These are phyloP conservation scores for Dioctria rufipes DNA, from an alignment of 2,888 invertebrate genomes.

Conservation along the genomic window DNA sequence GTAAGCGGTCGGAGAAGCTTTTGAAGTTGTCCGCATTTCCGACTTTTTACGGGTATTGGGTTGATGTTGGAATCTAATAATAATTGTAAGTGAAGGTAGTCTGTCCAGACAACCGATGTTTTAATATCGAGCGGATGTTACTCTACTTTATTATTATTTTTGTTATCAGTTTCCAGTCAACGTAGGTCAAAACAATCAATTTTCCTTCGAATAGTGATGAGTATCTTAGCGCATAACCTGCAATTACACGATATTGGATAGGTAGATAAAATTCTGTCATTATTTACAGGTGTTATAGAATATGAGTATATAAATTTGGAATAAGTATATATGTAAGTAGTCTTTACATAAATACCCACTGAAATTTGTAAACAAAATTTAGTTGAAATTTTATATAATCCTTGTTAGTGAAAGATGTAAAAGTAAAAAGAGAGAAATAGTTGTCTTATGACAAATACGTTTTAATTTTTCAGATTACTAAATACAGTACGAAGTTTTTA, in stretches of 20 bases:
- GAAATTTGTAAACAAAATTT: too few relatives aligned
- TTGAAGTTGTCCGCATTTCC: conserved; percentile 57
- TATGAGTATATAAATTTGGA: too few relatives aligned
- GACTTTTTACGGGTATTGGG: background rate
- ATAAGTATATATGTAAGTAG: too few relatives aligned
- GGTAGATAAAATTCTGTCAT: background rate
- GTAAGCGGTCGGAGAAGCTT: conserved; percentile 31
- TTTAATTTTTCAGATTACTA: too few relatives aligned
- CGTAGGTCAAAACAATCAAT: conserved; percentile 33
- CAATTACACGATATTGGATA: conserved; percentile 37
- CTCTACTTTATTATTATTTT: conserved; percentile 32
- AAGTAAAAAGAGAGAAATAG: too few relatives aligned
- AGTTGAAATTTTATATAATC: too few relatives aligned
- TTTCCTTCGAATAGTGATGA: conserved; percentile 40
- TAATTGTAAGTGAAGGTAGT: background rate
- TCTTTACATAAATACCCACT: too few relatives aligned
- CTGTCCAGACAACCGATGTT: background rate
- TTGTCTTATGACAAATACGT: too few relatives aligned
- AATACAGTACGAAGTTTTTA: too few relatives aligned
- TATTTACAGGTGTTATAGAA: too few relatives aligned
- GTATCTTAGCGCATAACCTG: conserved; percentile 18
- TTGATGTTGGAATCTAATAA: too few relatives aligned
- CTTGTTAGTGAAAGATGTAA: too few relatives aligned
- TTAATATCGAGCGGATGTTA: conserved; percentile 22
- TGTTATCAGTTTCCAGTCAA: conserved; percentile 21